Base-by-base conservation (phyloP, 2,113 vertebrate species). In the Catharus fuscescens region DNA sequence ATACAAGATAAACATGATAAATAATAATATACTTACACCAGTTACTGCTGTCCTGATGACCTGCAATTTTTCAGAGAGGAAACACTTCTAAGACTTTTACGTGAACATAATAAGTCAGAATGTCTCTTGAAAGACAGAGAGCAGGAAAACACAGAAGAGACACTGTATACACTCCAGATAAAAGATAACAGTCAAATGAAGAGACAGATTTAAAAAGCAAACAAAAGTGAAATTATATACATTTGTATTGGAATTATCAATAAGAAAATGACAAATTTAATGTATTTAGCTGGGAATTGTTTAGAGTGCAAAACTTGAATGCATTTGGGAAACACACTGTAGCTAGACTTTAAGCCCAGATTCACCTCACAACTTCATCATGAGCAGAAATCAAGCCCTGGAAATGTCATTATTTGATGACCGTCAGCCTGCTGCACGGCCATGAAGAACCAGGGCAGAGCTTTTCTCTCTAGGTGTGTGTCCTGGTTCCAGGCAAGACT, bases 61-160 rank as follows among this genome's bases (percentile, higher is more conserved):
- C 60, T 81, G 40, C 60, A 81, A 86, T 81, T 92, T 91, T 90
- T 95, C 72, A 48, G 29, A 21, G 19, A 81, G 64, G 60, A 93
- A 83, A 86, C 32, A 67, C 65, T 94, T 84, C 17, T 36, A 77
- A 78, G 92, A 48, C 26, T 92, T 86, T 60, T 62, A 94, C 62
- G 57, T 64, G 77, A 93, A 56, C 18, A 47, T 64, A 83, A 62
- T 12, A 86, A 94, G 47, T 25, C 60, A 92, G 26, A 78, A 84
- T 18, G 31, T n/a, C 15, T 90, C 52, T 40, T 74, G 42, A 80
- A 94, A 76, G 79, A 82, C 59, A 57, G 32, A 70, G 34, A 65
- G 77, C 20, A 67, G 56, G 20, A 87, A 92, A 92, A 88, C 42
- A 48, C 25, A 36, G 53, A 57, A 80, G 66, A 78, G 18, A 25